Evolutionary conservation across 2,113 vertebrate genomes (phyloP).

Genomic region (Maccullochella peelii): DNA sequence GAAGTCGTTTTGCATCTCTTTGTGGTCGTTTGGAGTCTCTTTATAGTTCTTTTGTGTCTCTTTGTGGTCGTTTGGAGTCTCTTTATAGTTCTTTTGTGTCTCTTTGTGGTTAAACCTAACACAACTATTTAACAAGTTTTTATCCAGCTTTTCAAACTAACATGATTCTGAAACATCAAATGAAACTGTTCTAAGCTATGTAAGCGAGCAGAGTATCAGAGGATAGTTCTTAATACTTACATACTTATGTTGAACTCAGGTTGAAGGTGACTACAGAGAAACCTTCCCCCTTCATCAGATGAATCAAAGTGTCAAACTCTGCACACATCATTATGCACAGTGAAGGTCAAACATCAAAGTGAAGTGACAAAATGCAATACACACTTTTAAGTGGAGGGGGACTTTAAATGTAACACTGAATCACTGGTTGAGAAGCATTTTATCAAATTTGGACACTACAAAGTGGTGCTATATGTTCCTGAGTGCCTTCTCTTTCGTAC

Average conservation of each 20-base stretch:
- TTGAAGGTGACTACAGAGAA: slow-evolving; percentile 15
- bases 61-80: not conserved
- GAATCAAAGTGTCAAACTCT: not conserved
- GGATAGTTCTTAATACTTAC: not conserved
- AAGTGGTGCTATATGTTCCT: not conserved
- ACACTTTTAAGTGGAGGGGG: not conserved
- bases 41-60: not conserved
- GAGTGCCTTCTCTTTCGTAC: not conserved
- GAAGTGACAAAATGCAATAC: not conserved
- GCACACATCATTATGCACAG: slow-evolving; percentile 7
- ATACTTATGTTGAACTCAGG: not conserved
- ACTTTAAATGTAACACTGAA: slow-evolving; percentile 12
- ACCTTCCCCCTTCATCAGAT: not conserved
- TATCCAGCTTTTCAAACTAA: not conserved
- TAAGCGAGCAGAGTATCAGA: not conserved
- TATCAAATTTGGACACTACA: not conserved
- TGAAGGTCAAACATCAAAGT: slow-evolving; percentile 23
- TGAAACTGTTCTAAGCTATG: not conserved
- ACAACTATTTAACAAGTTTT: not conserved
- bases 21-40: too few species aligned
- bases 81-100: too few species aligned
- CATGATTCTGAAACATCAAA: not conserved
- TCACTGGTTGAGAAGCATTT: slow-evolving; percentile 1
- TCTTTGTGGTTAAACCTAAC: too few species aligned
- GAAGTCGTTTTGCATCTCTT: too few species aligned